Conservation (phyloP, 2,888 invertebrate genomes). For the Mallateleia sp. region DNA sequence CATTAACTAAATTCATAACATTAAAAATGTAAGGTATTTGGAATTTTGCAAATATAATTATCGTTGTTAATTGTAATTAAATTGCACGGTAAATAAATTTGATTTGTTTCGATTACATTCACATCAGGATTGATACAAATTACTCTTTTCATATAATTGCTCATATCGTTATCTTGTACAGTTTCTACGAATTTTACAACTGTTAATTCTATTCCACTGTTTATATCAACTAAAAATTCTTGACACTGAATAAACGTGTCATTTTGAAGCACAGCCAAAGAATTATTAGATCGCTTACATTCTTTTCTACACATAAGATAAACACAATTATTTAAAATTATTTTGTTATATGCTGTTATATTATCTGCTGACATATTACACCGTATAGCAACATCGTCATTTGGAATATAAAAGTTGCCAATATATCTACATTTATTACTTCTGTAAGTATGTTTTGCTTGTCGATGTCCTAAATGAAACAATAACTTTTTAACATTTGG, state of each 20-base stretch:
- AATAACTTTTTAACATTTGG: neutral
- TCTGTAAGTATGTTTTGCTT: neutral
- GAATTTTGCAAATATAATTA: neutral
- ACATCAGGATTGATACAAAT: neutral
- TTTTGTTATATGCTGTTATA: neutral
- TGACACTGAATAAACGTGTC: neutral
- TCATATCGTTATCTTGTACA: neutral
- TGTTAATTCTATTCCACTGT: neutral
- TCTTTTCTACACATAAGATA: neutral
- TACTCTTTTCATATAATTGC: neutral
- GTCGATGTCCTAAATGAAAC: neutral
- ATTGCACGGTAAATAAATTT: neutral
- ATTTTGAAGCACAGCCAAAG: conserved; percentile 4
- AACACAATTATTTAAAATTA: neutral
- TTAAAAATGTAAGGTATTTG: neutral
- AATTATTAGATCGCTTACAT: conserved; percentile 10
- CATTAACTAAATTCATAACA: neutral
- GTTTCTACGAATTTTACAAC: neutral
- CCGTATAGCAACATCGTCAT: neutral
- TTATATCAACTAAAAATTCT: neutral
- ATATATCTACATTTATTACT: neutral
- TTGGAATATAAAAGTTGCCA: neutral
- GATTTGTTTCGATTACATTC: neutral
- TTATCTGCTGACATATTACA: neutral
- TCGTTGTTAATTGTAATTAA: neutral